Conservation (phyloP, 2,113 vertebrate species). For the Brienomyrus longianalis region DNA sequence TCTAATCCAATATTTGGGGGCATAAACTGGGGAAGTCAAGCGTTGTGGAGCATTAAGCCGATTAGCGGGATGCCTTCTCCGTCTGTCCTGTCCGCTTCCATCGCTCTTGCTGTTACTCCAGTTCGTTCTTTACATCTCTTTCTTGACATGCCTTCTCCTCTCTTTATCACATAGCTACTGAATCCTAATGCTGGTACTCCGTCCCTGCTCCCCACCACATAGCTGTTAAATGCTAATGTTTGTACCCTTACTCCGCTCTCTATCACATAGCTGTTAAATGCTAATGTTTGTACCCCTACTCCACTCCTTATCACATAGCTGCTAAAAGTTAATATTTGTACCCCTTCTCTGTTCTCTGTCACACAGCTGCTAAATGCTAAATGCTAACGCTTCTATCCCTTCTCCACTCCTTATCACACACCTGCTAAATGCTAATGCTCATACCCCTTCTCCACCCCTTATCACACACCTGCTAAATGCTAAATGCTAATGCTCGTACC, state of each 20-base stretch:
- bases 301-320: background rate
- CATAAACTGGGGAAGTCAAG: conserved; percentile 11
- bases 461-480: background rate
- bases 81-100: background rate
- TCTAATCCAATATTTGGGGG: conserved; percentile 23
- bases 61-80: background rate
- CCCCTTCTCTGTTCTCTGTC: background rate
- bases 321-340: background rate
- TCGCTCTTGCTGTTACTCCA: background rate
- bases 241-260: background rate
- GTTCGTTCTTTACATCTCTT: background rate
- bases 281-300: background rate
- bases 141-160: background rate
- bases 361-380: background rate
- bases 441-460: background rate
- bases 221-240: background rate
- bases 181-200: background rate
- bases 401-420: background rate
- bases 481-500: background rate
- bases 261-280: background rate
- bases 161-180: background rate
- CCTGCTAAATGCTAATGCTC: background rate
- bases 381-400: background rate
- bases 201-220: background rate
- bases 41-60: background rate